These are phyloP conservation scores for Coilia nasus DNA, from an alignment of 2,797 vertebrate genomes.

Conservation along the genomic window DNA sequence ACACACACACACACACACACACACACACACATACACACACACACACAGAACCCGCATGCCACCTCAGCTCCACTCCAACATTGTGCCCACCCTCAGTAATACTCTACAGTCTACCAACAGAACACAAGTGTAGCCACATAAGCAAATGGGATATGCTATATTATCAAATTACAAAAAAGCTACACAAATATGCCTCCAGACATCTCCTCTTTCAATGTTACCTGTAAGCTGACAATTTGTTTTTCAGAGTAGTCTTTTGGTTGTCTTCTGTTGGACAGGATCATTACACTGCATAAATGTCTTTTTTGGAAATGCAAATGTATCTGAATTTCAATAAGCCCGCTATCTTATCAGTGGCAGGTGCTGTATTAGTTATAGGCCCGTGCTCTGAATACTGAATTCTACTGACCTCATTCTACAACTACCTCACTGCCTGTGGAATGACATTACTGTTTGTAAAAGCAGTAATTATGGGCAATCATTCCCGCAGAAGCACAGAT, in stretches of 20 bases:
- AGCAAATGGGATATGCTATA: not conserved
- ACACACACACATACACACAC: not conserved
- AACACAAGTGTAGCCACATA: too few relatives aligned
- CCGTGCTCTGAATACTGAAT: not conserved
- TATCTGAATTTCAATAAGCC: not conserved
- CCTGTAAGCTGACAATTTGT: not conserved
- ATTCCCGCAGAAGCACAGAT: not conserved
- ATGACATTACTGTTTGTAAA: not conserved
- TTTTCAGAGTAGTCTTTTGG: not conserved
- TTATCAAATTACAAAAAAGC: not conserved
- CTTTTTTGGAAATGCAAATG: slow-evolving; percentile 19
- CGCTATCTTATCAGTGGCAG: slow-evolving; percentile 19
- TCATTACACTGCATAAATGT: slow-evolving; percentile 15
- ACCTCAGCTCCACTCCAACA: not conserved
- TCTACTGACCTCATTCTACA: not conserved
- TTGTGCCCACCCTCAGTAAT: not conserved
- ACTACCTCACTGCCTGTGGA: not conserved
- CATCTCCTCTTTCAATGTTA: not conserved
- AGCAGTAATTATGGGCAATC: not conserved
- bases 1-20: not conserved
- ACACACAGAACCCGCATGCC: not conserved
- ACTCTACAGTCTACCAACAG: not conserved
- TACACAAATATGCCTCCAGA: not conserved
- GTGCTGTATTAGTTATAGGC: not conserved
- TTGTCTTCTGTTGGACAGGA: not conserved